phyloP scores from a whole-genome alignment of 1,140 invertebrate genomes.

The Drosophila baimaii region DNA sequence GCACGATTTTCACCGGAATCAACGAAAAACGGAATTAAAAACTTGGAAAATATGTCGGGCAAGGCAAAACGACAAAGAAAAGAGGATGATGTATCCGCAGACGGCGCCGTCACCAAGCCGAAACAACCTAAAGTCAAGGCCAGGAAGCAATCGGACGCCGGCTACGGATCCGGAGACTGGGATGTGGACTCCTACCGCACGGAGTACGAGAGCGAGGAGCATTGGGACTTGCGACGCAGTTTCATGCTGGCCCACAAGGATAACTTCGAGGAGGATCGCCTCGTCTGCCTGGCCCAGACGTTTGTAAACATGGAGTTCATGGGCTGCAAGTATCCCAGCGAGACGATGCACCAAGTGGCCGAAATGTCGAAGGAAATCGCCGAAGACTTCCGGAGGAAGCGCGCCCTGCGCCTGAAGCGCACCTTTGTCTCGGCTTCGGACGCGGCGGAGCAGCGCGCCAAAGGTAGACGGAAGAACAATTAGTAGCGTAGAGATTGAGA shows the following conservation, averaged over 20 bases:
- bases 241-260: conserved; percentile 91
- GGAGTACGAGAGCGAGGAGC: conserved; percentile 91
- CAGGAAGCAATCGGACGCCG: conserved; percentile 12
- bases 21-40: not conserved
- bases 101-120: not conserved
- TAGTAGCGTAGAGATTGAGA: conserved; percentile 28
- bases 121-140: conserved; percentile 32
- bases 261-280: conserved; percentile 89
- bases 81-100: not conserved
- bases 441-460: conserved; percentile 89
- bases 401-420: conserved; percentile 88
- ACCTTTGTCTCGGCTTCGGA: conserved; percentile 92
- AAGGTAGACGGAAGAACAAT: conserved; percentile 85
- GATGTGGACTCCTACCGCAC: conserved; percentile 88
- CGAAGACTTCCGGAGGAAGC: conserved; percentile 87
- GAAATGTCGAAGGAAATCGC: conserved; percentile 90
- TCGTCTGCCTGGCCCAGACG: conserved; percentile 92
- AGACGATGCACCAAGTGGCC: conserved; percentile 91
- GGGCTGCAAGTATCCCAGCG: conserved; percentile 92
- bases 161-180: conserved; percentile 83
- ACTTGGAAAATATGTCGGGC: conserved; percentile 43
- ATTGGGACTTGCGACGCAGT: conserved; percentile 91
- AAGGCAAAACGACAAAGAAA: conserved; percentile 34
- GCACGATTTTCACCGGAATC: too few relatives aligned
- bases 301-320: conserved; percentile 93